A percentile compares a stretch with the other conserved stretches of the same genome.
These are phyloP conservation scores for Chalcosyrphus nemorum DNA, from an alignment of 2,888 invertebrate species.

Conservation along the genomic window DNA sequence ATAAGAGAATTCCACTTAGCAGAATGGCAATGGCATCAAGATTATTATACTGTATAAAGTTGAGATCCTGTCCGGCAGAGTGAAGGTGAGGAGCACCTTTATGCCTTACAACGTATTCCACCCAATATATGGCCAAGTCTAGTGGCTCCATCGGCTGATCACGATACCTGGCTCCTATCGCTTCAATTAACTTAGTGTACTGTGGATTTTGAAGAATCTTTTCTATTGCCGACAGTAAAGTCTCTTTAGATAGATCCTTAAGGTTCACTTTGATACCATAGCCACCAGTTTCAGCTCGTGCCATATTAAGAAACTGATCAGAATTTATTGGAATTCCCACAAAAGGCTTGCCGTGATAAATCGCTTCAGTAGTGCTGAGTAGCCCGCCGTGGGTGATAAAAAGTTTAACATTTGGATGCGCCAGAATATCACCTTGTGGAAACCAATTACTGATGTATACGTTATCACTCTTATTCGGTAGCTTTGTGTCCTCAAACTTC, in stretches of 20 bases:
- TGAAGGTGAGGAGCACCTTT: constrained; percentile 78
- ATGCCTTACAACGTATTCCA: constrained; percentile 79
- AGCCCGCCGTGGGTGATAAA: constrained; percentile 83
- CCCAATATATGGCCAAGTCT: constrained; percentile 80
- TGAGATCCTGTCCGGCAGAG: constrained; percentile 78
- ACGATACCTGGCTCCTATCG: constrained; percentile 76
- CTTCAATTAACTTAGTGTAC: constrained; percentile 57
- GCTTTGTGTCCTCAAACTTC: constrained; percentile 81
- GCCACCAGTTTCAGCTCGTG: constrained; percentile 80
- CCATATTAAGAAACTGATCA: constrained; percentile 83
- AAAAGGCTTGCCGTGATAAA: constrained; percentile 82
- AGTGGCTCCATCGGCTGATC: constrained; percentile 78
- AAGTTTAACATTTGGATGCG: constrained; percentile 82
- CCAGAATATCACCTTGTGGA: constrained; percentile 82
- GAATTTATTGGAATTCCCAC: constrained; percentile 83
- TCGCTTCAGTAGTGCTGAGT: constrained; percentile 82
- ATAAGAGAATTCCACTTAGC: constrained; percentile 53
- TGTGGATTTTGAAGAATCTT: constrained; percentile 75
- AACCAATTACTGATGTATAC: constrained; percentile 82
- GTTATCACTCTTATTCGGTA: constrained; percentile 78
- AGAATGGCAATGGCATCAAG: constrained; percentile 76
- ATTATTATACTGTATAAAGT: constrained; percentile 76
- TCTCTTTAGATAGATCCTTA: constrained; percentile 77
- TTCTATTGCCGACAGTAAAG: constrained; percentile 72
- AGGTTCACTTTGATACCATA: constrained; percentile 80